Evolutionary conservation across 2,888 invertebrate genomes (phyloP), one percentile per base, ranked within the genome.

Genomic region (Ectropis crepuscularia): DNA sequence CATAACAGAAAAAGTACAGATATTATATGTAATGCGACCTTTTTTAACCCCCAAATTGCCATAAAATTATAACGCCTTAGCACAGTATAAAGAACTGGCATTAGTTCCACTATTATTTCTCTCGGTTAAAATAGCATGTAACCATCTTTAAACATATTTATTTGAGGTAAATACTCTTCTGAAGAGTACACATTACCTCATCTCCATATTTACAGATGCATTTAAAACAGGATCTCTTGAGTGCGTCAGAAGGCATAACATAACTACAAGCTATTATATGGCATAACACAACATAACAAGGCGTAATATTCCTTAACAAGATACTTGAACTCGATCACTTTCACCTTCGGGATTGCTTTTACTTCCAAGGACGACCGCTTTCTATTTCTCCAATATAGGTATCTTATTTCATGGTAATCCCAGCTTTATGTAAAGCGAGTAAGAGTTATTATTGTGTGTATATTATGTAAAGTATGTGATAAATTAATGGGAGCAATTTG

Each of bases 341-440:
- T 88, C 89, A 78, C 89, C 75, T 71, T 67, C 74, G 61, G 78
- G 76, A 80, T 76, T 67, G 74, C 85, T 85, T 84, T 87, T 86
- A 84, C 86, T 76, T 68, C 62, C 87, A 88, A 88, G 88, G 88
- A 87, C 87, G 75, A 79, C 83, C 76, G 71, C 88, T 88, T 88
- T 88, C 89, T 88, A 82, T 68, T 49, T 42, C 16, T 38, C n/a
- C 54, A n/a, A 63, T 47, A 50, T 50, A 7, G 45, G 54, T 41
- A 16, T 28, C 11, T 57, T 16, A 45, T 11, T 8, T 43, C 38
- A 53, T 9, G 11, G 53, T 41, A 58, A 58, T 58, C 12, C 39
- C 28, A 54, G 36, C 58, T 43, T 54, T 63, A 46, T 45, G 39
- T 11, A 11, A 28, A 9, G 5, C 36, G 39, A 11, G 8, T 63